phyloP scores from a whole-genome alignment of 2,888 invertebrate species.

The Scelioninae gen. 1 region DNA sequence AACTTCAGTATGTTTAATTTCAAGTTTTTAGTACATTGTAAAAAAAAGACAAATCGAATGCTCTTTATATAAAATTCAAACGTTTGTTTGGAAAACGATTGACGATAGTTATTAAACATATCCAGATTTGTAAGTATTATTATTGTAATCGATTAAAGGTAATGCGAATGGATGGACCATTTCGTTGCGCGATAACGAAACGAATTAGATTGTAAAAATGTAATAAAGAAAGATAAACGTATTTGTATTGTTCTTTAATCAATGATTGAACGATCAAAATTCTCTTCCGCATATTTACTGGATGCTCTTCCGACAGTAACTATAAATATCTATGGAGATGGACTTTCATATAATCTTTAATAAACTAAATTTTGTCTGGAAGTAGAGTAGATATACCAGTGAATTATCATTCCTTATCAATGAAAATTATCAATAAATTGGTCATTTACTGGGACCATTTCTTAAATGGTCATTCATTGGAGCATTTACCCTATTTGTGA shows the following conservation, averaged over 20 bases:
- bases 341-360: too few species aligned
- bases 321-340: too few species aligned
- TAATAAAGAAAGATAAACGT: conserved; percentile 66
- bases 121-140: conserved; percentile 69
- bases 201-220: conserved; percentile 68
- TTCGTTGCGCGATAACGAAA: conserved; percentile 51
- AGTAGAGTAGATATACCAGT: too few species aligned
- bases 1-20: conserved; percentile 9
- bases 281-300: conserved; percentile 44
- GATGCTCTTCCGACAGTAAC: conserved; percentile 32
- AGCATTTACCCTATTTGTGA: too few species aligned
- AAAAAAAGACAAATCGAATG: conserved; percentile 19
- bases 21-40: conserved; percentile 42
- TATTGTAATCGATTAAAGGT: conserved; percentile 62
- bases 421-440: too few species aligned
- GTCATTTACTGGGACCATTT: too few species aligned
- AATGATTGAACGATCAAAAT: conserved; percentile 56
- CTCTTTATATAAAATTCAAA: conserved; percentile 50
- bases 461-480: too few species aligned
- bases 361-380: too few species aligned
- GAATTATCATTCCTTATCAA: too few species aligned
- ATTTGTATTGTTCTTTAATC: conserved; percentile 58
- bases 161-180: conserved; percentile 44
- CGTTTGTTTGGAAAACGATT: conserved; percentile 54
- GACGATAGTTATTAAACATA: conserved; percentile 67